Percentiles rank a stretch among this genome's conserved stretches.
These are phyloP conservation scores for Tuta absoluta DNA, from an alignment of 2,888 invertebrate genomes.

Conservation along the genomic window DNA sequence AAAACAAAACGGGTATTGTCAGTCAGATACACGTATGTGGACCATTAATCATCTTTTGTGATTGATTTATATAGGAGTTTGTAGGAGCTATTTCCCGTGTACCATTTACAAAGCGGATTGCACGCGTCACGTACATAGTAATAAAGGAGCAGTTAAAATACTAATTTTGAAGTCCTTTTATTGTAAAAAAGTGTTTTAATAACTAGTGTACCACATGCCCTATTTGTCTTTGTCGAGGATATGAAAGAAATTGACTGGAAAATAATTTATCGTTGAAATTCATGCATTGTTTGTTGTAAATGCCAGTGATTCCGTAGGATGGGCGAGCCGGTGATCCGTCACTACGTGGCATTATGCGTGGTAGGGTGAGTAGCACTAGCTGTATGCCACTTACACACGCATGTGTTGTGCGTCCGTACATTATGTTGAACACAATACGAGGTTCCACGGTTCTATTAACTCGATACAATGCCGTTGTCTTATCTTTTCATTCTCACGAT, in stretches of 20 bases:
- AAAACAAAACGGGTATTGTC: constrained; percentile 16
- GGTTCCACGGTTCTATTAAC: constrained; percentile 59
- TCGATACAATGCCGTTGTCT: constrained; percentile 65
- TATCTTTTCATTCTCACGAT: constrained; percentile 68
- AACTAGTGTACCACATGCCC: too few species aligned
- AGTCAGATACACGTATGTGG: neutral
- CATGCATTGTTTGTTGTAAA: constrained; percentile 10
- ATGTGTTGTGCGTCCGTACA: constrained; percentile 15
- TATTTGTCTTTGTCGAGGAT: neutral
- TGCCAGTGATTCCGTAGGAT: constrained; percentile 18
- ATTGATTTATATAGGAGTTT: neutral
- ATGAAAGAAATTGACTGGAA: constrained; percentile 4
- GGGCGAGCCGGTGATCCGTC: constrained; percentile 16
- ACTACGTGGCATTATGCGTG: neutral
- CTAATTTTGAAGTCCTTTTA: too few species aligned
- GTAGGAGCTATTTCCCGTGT: neutral
- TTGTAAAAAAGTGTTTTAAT: too few species aligned
- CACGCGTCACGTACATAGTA: too few species aligned
- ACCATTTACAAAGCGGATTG: too few species aligned
- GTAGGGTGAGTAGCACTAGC: neutral
- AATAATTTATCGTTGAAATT: neutral
- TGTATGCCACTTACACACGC: neutral
- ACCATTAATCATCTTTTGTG: constrained; percentile 19
- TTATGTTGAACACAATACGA: constrained; percentile 49
- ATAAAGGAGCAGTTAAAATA: too few species aligned